A percentile compares a stretch with the other conserved stretches of the same genome.
These are phyloP conservation scores for Hemicrepidius hirtus DNA, from an alignment of 2,888 invertebrate genomes.

Conservation along the genomic window DNA sequence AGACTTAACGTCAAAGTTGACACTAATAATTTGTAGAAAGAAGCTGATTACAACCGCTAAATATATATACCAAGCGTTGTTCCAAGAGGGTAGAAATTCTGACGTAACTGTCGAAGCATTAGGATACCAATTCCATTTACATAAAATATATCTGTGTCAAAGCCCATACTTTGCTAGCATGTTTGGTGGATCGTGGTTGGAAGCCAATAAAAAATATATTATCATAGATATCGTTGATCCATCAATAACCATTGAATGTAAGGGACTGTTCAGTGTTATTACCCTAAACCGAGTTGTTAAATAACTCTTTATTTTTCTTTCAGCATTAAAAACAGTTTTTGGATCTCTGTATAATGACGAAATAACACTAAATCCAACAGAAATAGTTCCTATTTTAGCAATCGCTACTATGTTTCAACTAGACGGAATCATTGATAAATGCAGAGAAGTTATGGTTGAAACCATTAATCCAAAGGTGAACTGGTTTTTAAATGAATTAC, in stretches of 20 bases:
- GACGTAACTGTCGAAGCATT: slow-evolving; percentile 84
- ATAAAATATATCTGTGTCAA: slow-evolving; percentile 87
- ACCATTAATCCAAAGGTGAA: slow-evolving; percentile 79
- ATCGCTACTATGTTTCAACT: slow-evolving; percentile 85
- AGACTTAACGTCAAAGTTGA: not conserved
- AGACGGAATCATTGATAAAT: slow-evolving; percentile 82
- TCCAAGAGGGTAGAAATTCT: slow-evolving; percentile 83
- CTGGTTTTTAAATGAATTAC: no score
- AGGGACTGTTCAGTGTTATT: slow-evolving; percentile 62
- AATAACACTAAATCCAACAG: slow-evolving; percentile 80
- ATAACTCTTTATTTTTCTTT: no score
- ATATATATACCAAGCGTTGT: slow-evolving; percentile 86
- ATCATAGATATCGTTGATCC: slow-evolving; percentile 83
- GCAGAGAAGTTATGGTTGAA: slow-evolving; percentile 83
- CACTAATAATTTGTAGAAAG: slow-evolving; percentile 71
- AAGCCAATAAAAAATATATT: slow-evolving; percentile 79
- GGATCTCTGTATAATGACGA: slow-evolving; percentile 87
- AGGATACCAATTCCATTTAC: slow-evolving; percentile 83
- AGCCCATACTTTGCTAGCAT: slow-evolving; percentile 87
- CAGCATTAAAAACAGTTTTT: slow-evolving; percentile 81
- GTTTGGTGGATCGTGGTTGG: slow-evolving; percentile 87
- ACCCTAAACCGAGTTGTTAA: no score
- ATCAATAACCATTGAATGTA: slow-evolving; percentile 80
- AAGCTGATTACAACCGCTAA: slow-evolving; percentile 83
- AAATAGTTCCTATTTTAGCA: slow-evolving; percentile 81